Base-by-base conservation (phyloP, 2,888 invertebrate species). In the Drosophila prolongata region DNA sequence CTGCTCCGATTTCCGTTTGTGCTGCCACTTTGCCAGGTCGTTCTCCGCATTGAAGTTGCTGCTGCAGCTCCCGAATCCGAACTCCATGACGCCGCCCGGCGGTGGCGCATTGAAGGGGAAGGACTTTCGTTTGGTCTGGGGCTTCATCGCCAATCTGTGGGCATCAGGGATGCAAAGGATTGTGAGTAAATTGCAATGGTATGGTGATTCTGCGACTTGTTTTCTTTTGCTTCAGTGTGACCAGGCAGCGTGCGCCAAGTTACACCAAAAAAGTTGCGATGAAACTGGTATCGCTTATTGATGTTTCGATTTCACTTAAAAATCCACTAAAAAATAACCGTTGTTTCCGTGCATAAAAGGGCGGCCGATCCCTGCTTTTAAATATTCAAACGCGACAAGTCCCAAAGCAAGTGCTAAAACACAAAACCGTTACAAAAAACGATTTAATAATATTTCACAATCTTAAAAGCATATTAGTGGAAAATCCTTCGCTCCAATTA, bases 71-170 rank as follows among this genome's bases (percentile, higher is more conserved):
- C 46, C 6, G 78, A 75, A 66, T 5, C 88, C 64, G 69, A 88
- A 77, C 88, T 91, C 76, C 91, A 90, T 86, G 89, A 93, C 78
- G 40, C 83, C 79, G 30, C 82, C 89, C 1, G 54, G 92, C 93
- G 68, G 94, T 92, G 89, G 86, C 10, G 93, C 92, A 65, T 94
- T 93, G 6, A 93, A 35, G 84, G 88, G 44, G 27, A 66, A 66
- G 11, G 65, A 66, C 16, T 66, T 69, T 57, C 56, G 57, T 57
- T 64, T 72, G 35, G 53, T 44, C 55, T 70, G 70, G n/a, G 70
- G 50, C 46, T 69, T 68, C 68, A 62, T 54, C 43, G 43, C 61
- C 46, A 35, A 34, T 42, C 30, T 47, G 16, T 35, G 27, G 16
- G 38, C 64, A 64, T 64, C 35, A 50, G 49, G 44, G 30, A 42